Evolutionary conservation across 1,140 invertebrate species (phyloP), one percentile per base, ranked within the genome.

Genomic region (Drosophila mojavensis): DNA sequence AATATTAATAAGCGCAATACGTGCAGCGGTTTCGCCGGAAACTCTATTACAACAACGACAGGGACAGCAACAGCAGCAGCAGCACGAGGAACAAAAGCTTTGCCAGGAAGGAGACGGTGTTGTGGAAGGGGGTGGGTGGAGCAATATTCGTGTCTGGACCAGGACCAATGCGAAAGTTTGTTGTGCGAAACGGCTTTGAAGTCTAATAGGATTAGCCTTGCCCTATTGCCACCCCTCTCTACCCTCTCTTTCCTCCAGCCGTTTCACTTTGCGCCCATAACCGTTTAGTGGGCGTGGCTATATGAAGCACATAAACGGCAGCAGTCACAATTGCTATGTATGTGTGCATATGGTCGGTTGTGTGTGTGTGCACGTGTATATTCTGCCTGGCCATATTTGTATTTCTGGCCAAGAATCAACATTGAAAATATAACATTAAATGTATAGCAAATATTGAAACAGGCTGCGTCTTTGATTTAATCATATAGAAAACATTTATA

Each of bases 1-100:
- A 82, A 81, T 79, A 88, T 88, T 88, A 88, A 88, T 88, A 88
- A 88, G 65, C 83, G 73, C 76, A 79, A 88, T 83, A 88, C 83
- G 83, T 88, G 83, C 82, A 82, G 48, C 72, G 73, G 47, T 82
- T 88, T 81, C 62, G 58, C 47, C 48, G 47, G 39, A 58, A 61
- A 67, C 24, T 62, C 45, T 65, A 43, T 59, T 72, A 58, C 41
- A 58, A 50, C 48, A 50, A 10, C 24, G 15, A 20, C 47, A 11
- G 10, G 0, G 10, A 10, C 0, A 30, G 28, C 26, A n/a, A 53
- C 3, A 59, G 10, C 10, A 45, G 17, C 7, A 45, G 15, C 13
- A 33, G 36, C 6, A 33, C 1, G 10, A 39, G 36, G 36, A 56
- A 75, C 45, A 54, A 50, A 62, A 68, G 43, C 33, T 53, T 55